phyloP scores from a whole-genome alignment of 2,888 invertebrate species.

The Mallateleia sp. region DNA sequence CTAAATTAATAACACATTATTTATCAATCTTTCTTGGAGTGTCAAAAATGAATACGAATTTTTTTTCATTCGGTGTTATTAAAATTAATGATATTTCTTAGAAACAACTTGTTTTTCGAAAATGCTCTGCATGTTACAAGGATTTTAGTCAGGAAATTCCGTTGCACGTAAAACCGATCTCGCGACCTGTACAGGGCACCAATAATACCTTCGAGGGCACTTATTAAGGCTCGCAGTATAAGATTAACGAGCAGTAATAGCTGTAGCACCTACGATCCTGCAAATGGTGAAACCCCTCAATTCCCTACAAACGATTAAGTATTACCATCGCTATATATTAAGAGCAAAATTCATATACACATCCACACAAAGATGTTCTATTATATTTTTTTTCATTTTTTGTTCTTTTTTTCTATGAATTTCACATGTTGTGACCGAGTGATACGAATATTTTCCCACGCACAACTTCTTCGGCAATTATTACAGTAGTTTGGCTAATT shows the following conservation, averaged over 20 bases:
- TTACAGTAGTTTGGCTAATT: background rate
- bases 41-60: slow-evolving; percentile 40
- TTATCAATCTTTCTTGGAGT: background rate
- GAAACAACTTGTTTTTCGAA: slow-evolving; percentile 61
- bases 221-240: slow-evolving; percentile 84
- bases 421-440: slow-evolving; percentile 18
- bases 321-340: slow-evolving; percentile 66
- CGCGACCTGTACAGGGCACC: slow-evolving; percentile 76
- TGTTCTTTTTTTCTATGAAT: slow-evolving; percentile 5
- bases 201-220: slow-evolving; percentile 82
- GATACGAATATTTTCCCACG: slow-evolving; percentile 56
- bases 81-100: slow-evolving; percentile 66
- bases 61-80: slow-evolving; percentile 37
- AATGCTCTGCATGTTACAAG: slow-evolving; percentile 64
- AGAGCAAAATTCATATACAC: slow-evolving; percentile 56
- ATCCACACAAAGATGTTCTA: slow-evolving; percentile 22
- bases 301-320: slow-evolving; percentile 71
- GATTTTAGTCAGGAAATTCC: slow-evolving; percentile 61
- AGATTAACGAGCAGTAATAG: slow-evolving; percentile 86
- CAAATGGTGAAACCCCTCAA: slow-evolving; percentile 72
- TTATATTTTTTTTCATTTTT: slow-evolving; percentile 55
- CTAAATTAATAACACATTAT: slow-evolving; percentile 34
- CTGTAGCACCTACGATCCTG: slow-evolving; percentile 83
- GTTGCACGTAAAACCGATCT: slow-evolving; percentile 74
- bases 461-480: slow-evolving; percentile 6